Conservation (phyloP, 2,797 vertebrate species). For the Meda fulgida region DNA sequence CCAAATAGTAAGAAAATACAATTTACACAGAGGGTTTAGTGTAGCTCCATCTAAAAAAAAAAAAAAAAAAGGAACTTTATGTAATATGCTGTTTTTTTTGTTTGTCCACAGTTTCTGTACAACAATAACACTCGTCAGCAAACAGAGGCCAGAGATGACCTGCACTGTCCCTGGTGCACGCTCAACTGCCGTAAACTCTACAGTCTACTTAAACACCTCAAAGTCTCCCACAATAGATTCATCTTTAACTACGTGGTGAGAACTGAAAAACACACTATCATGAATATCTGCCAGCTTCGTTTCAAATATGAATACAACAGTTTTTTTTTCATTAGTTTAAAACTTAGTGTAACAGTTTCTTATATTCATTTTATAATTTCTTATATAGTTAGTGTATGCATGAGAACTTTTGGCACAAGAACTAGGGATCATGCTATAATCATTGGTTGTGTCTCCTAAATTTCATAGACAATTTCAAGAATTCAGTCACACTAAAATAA, state of each 20-base stretch:
- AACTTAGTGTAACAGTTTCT: not conserved
- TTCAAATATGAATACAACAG: not conserved
- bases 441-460: not conserved
- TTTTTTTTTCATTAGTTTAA: not conserved
- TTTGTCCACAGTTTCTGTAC: slow-evolving; percentile 87
- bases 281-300: not conserved
- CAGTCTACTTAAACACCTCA: slow-evolving; percentile 98
- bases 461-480: not conserved
- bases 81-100: not conserved
- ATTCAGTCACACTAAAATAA: not conserved
- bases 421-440: not conserved
- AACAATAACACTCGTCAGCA: slow-evolving; percentile 98
- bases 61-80: not conserved
- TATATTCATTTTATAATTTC: not conserved
- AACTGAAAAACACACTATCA: not conserved
- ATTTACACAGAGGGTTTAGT: not conserved
- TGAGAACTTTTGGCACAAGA: not conserved
- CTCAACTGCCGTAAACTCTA: slow-evolving; percentile 98
- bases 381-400: not conserved
- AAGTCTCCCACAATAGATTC: slow-evolving; percentile 97
- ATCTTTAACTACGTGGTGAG: slow-evolving; percentile 99
- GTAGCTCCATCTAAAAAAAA: not conserved
- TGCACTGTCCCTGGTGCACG: slow-evolving; percentile 98
- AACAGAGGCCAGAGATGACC: slow-evolving; percentile 95
- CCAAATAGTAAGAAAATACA: not conserved